Base-by-base conservation (phyloP, 2,797 vertebrate species). In the Phrynocephalus guinanensis region DNA sequence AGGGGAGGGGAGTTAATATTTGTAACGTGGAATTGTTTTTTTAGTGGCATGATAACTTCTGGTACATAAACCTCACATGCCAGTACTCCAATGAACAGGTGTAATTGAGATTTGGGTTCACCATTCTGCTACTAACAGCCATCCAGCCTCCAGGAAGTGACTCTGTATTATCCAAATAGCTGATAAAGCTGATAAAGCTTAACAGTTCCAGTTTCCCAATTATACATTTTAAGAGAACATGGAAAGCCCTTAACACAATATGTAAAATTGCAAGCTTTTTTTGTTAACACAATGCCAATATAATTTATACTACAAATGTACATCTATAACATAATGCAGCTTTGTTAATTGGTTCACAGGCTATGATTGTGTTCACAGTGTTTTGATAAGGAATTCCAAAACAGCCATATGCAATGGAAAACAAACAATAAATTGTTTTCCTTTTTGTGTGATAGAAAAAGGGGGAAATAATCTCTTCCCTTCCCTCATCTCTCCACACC, bases 281-380 rank as follows among this genome's bases (percentile, higher is more conserved):
- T 26, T 5, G 18, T 20, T 44, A 76, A 48, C 44, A 76, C 38
- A 86, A 44, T 33, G 26, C 22, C 79, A 60, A 70, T 13, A 80
- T 86, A 80, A 79, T 66, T 87, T 66, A 26, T 67, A 67, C 26
- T 67, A 66, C 5, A 67, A 75, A 82, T 82, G 20, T 82, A 86
- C 48, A 86, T 63, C n/a, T 80, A 50, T 60, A 73, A 28, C 50
- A 3, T 38, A 63, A 81, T 30, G 7, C 20, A 63, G 30, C 30
- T 66, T 60, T 48, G 66, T 30, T 50, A 50, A 50, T 73, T 38
- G 22, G 28, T 71, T 86, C 44, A 82, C 20, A 81, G 26, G 6
- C 68, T 20, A 60, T 50, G 10, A 33, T 56, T 86, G 22, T 52
- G 15, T 52, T 82, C 18, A 26, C 79, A 76, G 13, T 68, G 13